A percentile compares a stretch with the other conserved stretches of the same genome.
phyloP scores from a whole-genome alignment of 2,888 invertebrate genomes.

The Leucophenga maculata region DNA sequence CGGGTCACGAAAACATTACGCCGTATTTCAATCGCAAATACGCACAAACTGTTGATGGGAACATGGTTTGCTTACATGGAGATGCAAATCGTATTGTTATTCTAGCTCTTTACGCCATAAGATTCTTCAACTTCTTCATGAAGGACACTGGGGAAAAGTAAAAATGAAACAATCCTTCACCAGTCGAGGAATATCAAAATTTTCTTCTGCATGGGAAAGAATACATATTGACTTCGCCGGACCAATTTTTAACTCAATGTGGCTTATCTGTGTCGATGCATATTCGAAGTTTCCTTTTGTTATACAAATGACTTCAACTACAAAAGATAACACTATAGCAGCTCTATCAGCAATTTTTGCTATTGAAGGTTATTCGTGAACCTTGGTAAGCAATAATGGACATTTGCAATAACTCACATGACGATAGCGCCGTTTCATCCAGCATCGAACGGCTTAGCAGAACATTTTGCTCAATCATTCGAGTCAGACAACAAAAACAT shows the following conservation, averaged over 20 bases:
- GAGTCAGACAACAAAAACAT: too few relatives aligned
- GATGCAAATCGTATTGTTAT: slow-evolving; percentile 12
- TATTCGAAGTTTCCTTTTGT: slow-evolving; percentile 26
- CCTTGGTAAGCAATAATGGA: neutral
- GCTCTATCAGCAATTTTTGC: slow-evolving; percentile 18
- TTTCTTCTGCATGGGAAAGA: neutral
- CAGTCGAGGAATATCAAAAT: neutral
- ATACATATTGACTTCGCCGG: slow-evolving; percentile 8
- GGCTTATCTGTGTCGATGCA: slow-evolving; percentile 26
- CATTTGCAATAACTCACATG: neutral
- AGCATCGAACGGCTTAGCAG: too few relatives aligned
- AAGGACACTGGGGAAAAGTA: neutral
- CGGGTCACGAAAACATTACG: neutral
- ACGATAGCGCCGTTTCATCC: too few relatives aligned
- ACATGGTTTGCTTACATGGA: neutral
- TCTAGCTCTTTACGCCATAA: neutral
- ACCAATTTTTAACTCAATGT: slow-evolving; percentile 25
- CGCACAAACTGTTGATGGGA: neutral
- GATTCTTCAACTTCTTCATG: neutral
- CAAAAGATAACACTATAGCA: slow-evolving; percentile 15
- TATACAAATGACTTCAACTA: slow-evolving; percentile 18
- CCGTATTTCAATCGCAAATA: slow-evolving; percentile 23
- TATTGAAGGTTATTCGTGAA: neutral
- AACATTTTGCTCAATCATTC: too few relatives aligned
- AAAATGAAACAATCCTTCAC: neutral